Conservation (phyloP, 2,113 vertebrate species). For the Rhodinocichla rosea region DNA sequence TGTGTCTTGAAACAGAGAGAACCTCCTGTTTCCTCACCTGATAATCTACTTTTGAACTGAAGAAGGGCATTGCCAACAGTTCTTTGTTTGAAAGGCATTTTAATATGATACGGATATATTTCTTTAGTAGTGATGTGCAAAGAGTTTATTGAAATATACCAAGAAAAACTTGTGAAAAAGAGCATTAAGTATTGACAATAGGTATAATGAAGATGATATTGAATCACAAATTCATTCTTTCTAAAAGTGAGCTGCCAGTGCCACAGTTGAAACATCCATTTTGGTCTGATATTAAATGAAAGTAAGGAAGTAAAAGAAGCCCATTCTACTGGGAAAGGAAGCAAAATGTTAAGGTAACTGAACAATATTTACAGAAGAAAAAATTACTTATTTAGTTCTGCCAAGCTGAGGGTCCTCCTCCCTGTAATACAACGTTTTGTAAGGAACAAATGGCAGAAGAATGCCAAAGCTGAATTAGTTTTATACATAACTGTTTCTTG, state of each 20-base stretch:
- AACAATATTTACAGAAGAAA: neutral
- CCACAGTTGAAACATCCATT: neutral
- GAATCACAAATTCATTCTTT: neutral
- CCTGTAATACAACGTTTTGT: neutral
- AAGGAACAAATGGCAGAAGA: neutral
- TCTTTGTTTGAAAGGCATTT: neutral
- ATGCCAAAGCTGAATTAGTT: neutral
- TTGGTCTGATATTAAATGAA: neutral
- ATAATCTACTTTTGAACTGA: neutral
- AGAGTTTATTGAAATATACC: neutral
- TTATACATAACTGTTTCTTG: neutral
- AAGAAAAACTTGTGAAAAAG: neutral
- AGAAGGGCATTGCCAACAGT: neutral
- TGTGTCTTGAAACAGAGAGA: neutral
- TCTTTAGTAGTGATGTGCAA: neutral
- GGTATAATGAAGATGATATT: neutral
- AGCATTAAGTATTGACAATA: neutral
- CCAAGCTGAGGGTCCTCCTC: neutral
- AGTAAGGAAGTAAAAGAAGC: neutral
- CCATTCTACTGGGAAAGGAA: neutral
- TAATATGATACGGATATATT: neutral
- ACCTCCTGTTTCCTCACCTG: neutral
- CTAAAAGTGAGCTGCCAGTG: neutral
- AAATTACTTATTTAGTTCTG: neutral
- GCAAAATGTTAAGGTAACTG: neutral